These are phyloP conservation scores for Trochalopteron elliotii DNA, from an alignment of 2,113 vertebrate species.

Conservation along the genomic window DNA sequence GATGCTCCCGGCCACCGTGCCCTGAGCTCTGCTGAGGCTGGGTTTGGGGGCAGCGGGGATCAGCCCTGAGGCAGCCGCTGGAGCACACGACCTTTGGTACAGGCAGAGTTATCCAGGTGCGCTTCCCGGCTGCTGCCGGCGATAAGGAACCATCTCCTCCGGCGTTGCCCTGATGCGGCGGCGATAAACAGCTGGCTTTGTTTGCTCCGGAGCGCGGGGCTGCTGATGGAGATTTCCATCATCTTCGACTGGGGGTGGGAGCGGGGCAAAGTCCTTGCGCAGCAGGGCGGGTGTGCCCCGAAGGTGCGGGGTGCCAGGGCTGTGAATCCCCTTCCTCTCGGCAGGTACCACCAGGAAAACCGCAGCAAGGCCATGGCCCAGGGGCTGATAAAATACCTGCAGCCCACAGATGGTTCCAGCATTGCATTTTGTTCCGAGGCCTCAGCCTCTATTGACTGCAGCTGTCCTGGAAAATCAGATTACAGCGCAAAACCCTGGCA, in stretches of 20 bases:
- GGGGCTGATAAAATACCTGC: neutral
- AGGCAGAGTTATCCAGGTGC: neutral
- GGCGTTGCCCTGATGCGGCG: neutral
- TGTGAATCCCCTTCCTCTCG: accelerated
- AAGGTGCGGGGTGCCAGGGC: neutral
- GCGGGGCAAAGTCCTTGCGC: neutral
- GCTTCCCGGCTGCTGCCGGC: neutral
- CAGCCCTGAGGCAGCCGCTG: neutral
- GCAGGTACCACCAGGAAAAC: neutral
- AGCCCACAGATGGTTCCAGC: neutral
- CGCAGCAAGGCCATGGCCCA: accelerated
- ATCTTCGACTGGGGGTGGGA: accelerated
- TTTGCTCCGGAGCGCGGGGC: neutral
- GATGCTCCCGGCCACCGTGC: neutral
- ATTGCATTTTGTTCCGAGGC: neutral
- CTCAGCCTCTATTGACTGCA: neutral
- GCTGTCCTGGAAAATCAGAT: conserved; percentile 34
- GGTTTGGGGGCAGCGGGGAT: accelerated
- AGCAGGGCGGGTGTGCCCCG: accelerated
- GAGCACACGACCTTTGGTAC: neutral
- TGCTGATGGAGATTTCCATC: neutral
- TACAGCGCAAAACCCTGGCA: neutral
- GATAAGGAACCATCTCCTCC: neutral
- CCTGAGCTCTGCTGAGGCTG: neutral
- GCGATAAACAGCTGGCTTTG: conserved; percentile 38